Base-by-base conservation (phyloP, 1,140 invertebrate genomes). In the Papilio polytes region DNA sequence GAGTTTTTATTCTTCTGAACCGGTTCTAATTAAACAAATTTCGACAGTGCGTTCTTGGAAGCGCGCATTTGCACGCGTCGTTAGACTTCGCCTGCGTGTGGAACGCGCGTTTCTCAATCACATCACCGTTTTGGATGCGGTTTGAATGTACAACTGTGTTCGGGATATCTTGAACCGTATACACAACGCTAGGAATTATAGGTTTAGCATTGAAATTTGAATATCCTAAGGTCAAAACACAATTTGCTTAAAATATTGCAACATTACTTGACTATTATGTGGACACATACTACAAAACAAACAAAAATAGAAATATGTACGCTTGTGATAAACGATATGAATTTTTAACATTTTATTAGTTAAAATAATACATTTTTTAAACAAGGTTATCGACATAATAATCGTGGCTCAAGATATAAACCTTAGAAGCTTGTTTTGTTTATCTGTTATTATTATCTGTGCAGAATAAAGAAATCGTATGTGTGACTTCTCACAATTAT, bases 1-100 rank as follows among this genome's bases (percentile, higher is more conserved):
- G 51, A 76, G 74, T 76, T 51, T 51, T 76, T 51, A 41, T 78
- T 56, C 18, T 18, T 12, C 15, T 1, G 22, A 70, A 78, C 77
- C 77, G 77, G 77, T 78, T 78, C 77, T 78, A 78, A 78, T 78
- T 78, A 78, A 63, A 63, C 36, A 44, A 78, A 63, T 78, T 78
- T 78, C 77, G 77, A 78, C 77, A 78, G 56, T 36, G 74, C n/a
- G 53, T 78, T 78, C 77, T 63, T 78, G 56, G 77, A 78, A 78
- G 41, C 44, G 44, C 8, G n/a, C 41, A 76, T 26, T 51, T 76
- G 22, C n/a, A 51, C 74, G 74, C 13, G 6, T 76, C 44, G 74
- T 51, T 51, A 31, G 46, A 46, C 46, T 0, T 56, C 77, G 26
- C 31, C 31, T 63, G 76, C 31, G 77, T 12, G 41, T 15, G 18